A percentile compares a stretch with the other conserved stretches of the same genome.
phyloP scores from a whole-genome alignment of 2,797 vertebrate genomes.

The Taenioides sp. region DNA sequence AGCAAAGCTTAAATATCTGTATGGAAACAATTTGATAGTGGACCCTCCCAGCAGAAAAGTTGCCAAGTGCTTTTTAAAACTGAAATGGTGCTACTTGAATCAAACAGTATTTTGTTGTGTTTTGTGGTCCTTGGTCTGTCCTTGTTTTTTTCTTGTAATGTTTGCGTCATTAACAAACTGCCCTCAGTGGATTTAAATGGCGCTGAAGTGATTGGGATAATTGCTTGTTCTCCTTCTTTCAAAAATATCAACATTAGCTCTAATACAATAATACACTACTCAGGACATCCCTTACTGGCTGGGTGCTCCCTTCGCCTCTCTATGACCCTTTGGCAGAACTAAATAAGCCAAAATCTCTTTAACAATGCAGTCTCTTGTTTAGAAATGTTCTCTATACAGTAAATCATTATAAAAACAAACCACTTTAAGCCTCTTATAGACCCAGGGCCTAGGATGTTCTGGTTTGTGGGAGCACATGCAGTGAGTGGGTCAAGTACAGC shows the following conservation, averaged over 20 bases:
- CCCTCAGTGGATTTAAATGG: not conserved
- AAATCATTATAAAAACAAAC: slow-evolving; percentile 54
- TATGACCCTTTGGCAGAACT: slow-evolving; percentile 21
- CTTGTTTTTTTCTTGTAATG: not conserved
- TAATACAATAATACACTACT: too few relatives aligned
- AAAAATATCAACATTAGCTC: not conserved
- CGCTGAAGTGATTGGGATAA: slow-evolving; percentile 1
- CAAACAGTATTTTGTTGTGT: not conserved
- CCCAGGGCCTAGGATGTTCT: slow-evolving; percentile 60
- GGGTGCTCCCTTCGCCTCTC: slow-evolving; percentile 8
- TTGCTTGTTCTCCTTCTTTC: not conserved
- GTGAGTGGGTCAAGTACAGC: slow-evolving; percentile 31
- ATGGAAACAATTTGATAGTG: too few relatives aligned
- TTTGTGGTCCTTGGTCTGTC: not conserved
- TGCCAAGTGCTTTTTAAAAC: too few relatives aligned
- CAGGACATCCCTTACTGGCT: not conserved
- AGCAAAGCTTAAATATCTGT: too few relatives aligned
- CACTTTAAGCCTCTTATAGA: slow-evolving; percentile 67
- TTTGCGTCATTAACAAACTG: not conserved
- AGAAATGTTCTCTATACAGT: slow-evolving; percentile 47
- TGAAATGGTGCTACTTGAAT: too few relatives aligned
- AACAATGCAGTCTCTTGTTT: slow-evolving; percentile 53
- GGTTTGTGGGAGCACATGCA: slow-evolving; percentile 52
- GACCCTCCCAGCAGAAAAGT: too few relatives aligned
- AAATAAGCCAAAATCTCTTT: slow-evolving; percentile 32